A percentile compares a stretch with the other conserved stretches of the same genome.
These are phyloP conservation scores for Xylota segnis DNA, from an alignment of 2,888 invertebrate genomes.

Conservation along the genomic window DNA sequence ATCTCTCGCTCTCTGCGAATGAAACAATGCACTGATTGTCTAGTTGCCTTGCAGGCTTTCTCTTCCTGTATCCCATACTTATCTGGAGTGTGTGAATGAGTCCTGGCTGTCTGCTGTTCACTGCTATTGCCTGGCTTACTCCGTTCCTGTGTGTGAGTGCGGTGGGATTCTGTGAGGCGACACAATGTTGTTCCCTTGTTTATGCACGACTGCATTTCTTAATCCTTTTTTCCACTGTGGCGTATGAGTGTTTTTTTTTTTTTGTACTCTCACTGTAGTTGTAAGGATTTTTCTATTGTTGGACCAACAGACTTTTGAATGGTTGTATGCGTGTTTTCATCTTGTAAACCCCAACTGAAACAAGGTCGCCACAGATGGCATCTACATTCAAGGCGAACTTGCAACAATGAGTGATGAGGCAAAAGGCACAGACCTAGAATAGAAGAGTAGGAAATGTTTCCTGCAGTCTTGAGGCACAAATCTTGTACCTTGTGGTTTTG, in stretches of 20 bases:
- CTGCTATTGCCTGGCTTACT: constrained; percentile 40
- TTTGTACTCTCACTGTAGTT: constrained; percentile 16
- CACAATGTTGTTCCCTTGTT: constrained; percentile 71
- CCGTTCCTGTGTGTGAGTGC: not conserved
- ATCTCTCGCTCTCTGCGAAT: constrained; percentile 58
- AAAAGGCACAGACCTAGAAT: constrained; percentile 31
- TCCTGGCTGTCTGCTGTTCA: constrained; percentile 42
- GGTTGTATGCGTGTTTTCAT: constrained; percentile 58
- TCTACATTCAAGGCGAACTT: constrained; percentile 60
- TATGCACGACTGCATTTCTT: constrained; percentile 70
- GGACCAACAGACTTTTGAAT: constrained; percentile 28
- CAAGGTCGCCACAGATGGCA: constrained; percentile 66
- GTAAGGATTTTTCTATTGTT: constrained; percentile 46
- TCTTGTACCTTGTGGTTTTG: constrained; percentile 10
- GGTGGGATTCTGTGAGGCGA: constrained; percentile 48
- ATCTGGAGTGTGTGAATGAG: constrained; percentile 14
- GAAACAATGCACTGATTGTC: constrained; percentile 75
- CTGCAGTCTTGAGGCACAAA: constrained; percentile 31
- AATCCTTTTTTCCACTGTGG: constrained; percentile 63
- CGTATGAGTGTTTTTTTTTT: constrained; percentile 46
- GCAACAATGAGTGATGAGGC: constrained; percentile 46
- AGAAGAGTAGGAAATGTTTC: constrained; percentile 37
- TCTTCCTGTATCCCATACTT: constrained; percentile 51
- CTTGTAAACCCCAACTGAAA: constrained; percentile 50
- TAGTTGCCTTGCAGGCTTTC: constrained; percentile 66